phyloP scores from a whole-genome alignment of 2,113 vertebrate species.

The Sminthopsis crassicaudata region DNA sequence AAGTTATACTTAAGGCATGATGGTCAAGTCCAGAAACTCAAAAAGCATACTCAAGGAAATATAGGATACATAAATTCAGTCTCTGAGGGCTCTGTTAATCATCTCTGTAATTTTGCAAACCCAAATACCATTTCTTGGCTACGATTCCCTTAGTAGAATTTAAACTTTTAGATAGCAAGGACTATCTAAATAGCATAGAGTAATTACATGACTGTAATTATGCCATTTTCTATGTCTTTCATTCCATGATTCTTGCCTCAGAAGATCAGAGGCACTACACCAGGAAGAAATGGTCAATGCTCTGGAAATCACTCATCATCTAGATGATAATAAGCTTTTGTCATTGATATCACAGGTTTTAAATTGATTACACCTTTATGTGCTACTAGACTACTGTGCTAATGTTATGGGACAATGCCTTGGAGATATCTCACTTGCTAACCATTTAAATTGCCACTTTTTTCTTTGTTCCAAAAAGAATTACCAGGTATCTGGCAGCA shows the following conservation, averaged over 20 bases:
- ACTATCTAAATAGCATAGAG: neutral
- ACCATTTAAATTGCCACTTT: neutral
- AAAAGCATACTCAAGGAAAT: neutral
- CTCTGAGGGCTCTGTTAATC: neutral
- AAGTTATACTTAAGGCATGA: too few relatives aligned
- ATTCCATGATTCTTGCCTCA: too few relatives aligned
- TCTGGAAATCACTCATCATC: neutral
- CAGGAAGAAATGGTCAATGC: neutral
- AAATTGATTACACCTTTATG: too few relatives aligned
- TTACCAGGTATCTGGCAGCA: neutral
- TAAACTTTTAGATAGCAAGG: neutral
- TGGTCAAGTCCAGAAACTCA: too few relatives aligned
- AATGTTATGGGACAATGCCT: fast-evolving
- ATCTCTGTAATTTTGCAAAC: neutral
- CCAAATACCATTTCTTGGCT: neutral
- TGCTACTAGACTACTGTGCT: neutral
- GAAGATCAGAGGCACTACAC: neutral
- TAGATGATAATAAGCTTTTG: neutral
- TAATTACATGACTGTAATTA: neutral
- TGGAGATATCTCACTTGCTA: neutral
- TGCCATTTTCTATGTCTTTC: neutral
- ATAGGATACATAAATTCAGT: neutral
- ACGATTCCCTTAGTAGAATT: neutral
- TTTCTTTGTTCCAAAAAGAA: neutral
- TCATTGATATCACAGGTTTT: neutral